phyloP scores from a whole-genome alignment of 2,888 invertebrate genomes.

The Zhuqinia jingwanae region DNA sequence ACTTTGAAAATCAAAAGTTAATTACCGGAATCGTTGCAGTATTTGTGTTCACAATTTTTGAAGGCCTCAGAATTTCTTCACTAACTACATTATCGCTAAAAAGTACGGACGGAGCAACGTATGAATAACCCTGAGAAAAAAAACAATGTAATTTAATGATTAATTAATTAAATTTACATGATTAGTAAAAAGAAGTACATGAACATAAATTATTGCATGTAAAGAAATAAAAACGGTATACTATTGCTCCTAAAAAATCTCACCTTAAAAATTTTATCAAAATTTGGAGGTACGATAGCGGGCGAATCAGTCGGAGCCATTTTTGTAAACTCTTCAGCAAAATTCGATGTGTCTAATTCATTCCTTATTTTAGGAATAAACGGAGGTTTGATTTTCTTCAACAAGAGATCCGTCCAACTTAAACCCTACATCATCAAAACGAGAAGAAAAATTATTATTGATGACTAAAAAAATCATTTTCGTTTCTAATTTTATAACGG shows the following conservation, averaged over 20 bases:
- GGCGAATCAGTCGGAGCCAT: constrained; percentile 96
- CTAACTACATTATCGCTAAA: constrained; percentile 90
- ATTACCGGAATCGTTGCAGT: constrained; percentile 72
- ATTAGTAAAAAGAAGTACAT: too few relatives aligned
- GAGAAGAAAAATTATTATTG: background rate
- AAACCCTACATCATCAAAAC: constrained; percentile 82
- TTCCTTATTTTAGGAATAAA: constrained; percentile 92
- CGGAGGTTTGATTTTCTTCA: constrained; percentile 91
- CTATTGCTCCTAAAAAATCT: too few relatives aligned
- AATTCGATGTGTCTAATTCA: constrained; percentile 97
- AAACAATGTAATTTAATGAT: too few relatives aligned
- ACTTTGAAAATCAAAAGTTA: background rate
- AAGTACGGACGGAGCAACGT: constrained; percentile 94
- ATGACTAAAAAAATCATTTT: background rate
- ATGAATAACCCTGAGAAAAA: constrained; percentile 94
- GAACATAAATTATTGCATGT: too few relatives aligned
- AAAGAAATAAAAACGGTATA: too few relatives aligned
- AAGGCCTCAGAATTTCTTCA: constrained; percentile 85
- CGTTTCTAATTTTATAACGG: background rate
- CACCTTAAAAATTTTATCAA: constrained; percentile 93
- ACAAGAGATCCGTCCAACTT: constrained; percentile 91
- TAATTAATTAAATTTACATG: too few relatives aligned
- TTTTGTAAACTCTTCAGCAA: constrained; percentile 97
- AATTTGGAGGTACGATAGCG: constrained; percentile 91
- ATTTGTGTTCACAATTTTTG: constrained; percentile 76